phyloP scores from a whole-genome alignment of 1,140 invertebrate species.

The Lasioglossum albipes region DNA sequence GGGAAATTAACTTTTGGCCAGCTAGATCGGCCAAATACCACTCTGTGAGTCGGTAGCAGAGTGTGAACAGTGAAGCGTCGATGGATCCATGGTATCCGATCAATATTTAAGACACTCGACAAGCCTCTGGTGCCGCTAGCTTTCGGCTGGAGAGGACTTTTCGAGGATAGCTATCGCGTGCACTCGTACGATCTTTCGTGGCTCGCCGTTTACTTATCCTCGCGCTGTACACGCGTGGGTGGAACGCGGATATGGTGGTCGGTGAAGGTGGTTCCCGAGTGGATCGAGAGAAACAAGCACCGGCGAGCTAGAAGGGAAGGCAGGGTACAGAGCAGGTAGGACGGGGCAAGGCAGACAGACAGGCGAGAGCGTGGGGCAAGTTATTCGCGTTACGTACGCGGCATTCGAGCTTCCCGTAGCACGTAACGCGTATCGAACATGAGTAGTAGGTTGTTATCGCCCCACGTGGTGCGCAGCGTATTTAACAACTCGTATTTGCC shows the following conservation, averaged over 20 bases:
- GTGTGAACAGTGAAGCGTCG: neutral
- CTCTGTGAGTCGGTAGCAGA: no score
- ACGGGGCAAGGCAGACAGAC: neutral
- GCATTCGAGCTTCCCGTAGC: conserved; percentile 29
- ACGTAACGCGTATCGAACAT: conserved; percentile 58
- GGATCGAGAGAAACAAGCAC: conserved; percentile 25
- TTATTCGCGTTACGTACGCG: conserved; percentile 48
- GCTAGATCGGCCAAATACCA: no score
- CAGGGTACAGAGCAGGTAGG: no score
- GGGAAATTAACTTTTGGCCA: no score
- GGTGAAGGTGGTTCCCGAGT: neutral
- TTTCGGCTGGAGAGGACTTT: neutral
- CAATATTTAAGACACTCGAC: neutral
- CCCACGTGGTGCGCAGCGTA: conserved; percentile 46
- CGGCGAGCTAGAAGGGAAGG: neutral
- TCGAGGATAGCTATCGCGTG: neutral
- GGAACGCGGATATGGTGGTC: conserved; percentile 31
- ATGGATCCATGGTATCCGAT: neutral
- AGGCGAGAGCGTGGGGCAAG: conserved; percentile 14
- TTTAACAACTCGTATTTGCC: conserved; percentile 67
- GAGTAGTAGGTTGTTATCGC: conserved; percentile 62
- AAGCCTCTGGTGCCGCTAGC: neutral
- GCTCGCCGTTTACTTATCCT: neutral
- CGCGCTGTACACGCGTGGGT: conserved; percentile 12
- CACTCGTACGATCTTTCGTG: neutral